Percentiles rank a stretch among this genome's conserved stretches.
These are phyloP conservation scores for Bicyclus anynana DNA, from an alignment of 1,140 invertebrate species.

Conservation along the genomic window DNA sequence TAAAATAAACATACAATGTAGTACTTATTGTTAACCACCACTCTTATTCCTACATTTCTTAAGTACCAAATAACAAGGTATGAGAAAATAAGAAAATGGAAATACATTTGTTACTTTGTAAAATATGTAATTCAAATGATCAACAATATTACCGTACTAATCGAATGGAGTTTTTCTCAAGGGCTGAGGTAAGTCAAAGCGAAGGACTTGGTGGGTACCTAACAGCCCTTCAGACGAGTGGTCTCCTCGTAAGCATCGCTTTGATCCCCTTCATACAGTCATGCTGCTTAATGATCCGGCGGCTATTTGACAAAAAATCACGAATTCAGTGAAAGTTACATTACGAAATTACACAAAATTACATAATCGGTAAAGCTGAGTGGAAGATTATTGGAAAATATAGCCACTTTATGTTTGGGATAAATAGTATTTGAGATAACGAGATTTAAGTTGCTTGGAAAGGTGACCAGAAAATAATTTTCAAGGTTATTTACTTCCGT, in stretches of 20 bases:
- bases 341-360: not conserved
- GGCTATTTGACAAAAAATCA: constrained; percentile 20
- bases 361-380: not conserved
- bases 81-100: not conserved
- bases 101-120: not conserved
- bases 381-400: not conserved
- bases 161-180: constrained; percentile 11
- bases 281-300: constrained; percentile 23
- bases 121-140: not conserved
- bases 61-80: too few species aligned
- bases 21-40: too few species aligned
- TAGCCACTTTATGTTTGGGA: not conserved
- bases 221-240: constrained; percentile 24
- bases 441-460: too few species aligned
- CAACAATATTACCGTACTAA: constrained; percentile 8
- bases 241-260: constrained; percentile 25
- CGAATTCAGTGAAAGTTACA: not conserved
- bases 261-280: constrained; percentile 25
- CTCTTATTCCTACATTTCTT: too few species aligned
- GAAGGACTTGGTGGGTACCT: constrained; percentile 14
- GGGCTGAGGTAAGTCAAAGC: constrained; percentile 20
- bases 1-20: too few species aligned
- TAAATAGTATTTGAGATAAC: not conserved
- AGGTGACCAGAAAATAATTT: too few species aligned
- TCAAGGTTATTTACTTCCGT: too few species aligned